phyloP scores from a whole-genome alignment of 1,140 invertebrate genomes.

The Aradophagus sp. region DNA sequence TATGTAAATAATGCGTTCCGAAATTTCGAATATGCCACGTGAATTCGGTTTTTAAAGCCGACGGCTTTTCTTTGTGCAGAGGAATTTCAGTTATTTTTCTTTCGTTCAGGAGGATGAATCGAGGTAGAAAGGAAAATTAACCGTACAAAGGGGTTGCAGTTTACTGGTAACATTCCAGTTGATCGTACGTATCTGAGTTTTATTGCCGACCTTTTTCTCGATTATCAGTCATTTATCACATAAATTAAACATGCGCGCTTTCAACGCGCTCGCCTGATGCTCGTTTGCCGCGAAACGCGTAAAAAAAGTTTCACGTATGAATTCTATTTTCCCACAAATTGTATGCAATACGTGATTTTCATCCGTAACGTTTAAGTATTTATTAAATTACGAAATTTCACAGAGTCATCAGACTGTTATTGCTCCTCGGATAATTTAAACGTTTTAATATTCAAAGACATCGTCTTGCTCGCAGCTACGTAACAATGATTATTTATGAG shows the following conservation, averaged over 20 bases:
- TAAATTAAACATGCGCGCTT: slow-evolving; percentile 39
- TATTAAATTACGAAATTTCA: slow-evolving; percentile 35
- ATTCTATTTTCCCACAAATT: slow-evolving; percentile 23
- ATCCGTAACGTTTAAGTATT: slow-evolving; percentile 29
- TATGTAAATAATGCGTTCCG: no score
- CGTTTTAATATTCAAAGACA: slow-evolving; percentile 27
- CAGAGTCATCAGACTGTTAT: slow-evolving; percentile 29
- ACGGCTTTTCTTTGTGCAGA: no score
- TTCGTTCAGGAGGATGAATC: no score
- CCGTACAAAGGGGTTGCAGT: no score
- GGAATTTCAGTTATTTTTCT: no score
- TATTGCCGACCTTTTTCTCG: slow-evolving; percentile 7
- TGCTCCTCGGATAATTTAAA: slow-evolving; percentile 34
- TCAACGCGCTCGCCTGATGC: slow-evolving; percentile 7
- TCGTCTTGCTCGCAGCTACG: slow-evolving; percentile 9
- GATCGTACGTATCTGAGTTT: no score
- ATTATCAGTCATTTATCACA: slow-evolving; percentile 20
- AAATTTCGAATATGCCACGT: no score
- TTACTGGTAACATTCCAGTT: no score
- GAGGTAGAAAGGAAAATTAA: no score
- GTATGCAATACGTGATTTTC: slow-evolving; percentile 41
- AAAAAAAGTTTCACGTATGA: slow-evolving; percentile 20
- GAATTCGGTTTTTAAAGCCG: no score
- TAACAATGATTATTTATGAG: slow-evolving; percentile 32
- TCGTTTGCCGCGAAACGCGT: slow-evolving; percentile 23